A percentile compares a stretch with the other conserved stretches of the same genome.
phyloP scores from a whole-genome alignment of 2,797 vertebrate genomes.

The Nyctibius grandis region DNA sequence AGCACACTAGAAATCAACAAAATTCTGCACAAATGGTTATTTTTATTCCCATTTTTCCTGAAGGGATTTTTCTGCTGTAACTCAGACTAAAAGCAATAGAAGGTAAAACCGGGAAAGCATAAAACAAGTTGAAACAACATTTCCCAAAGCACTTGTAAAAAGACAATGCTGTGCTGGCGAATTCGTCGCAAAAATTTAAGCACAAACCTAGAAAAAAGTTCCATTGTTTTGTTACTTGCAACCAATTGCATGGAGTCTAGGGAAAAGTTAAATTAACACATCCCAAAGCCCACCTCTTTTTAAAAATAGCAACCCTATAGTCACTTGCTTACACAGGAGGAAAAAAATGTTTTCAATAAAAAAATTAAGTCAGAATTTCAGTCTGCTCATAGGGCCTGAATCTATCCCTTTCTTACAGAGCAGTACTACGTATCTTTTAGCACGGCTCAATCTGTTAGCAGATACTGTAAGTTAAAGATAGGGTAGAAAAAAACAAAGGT shows the following conservation, averaged over 20 bases:
- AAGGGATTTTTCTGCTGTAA: background rate
- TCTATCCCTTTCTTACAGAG: background rate
- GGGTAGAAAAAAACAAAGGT: background rate
- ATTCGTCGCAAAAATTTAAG: rapidly evolving
- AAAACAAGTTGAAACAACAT: constrained; percentile 10
- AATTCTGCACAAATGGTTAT: background rate
- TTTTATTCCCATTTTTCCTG: background rate
- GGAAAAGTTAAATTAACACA: background rate
- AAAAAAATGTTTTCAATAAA: background rate
- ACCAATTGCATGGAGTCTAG: background rate
- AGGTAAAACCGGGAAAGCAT: background rate
- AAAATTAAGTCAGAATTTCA: background rate
- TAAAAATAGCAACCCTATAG: background rate
- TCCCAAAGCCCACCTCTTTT: background rate
- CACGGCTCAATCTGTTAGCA: background rate
- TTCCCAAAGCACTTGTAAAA: background rate
- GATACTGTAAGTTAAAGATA: background rate
- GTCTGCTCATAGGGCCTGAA: background rate
- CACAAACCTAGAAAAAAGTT: background rate
- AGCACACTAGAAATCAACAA: background rate
- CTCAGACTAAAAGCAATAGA: background rate
- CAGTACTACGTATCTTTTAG: background rate
- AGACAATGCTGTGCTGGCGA: background rate
- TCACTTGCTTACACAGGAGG: background rate
- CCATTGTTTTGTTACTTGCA: background rate